These are phyloP conservation scores for Thereva nobilitata DNA, from an alignment of 2,888 invertebrate genomes.

Conservation along the genomic window DNA sequence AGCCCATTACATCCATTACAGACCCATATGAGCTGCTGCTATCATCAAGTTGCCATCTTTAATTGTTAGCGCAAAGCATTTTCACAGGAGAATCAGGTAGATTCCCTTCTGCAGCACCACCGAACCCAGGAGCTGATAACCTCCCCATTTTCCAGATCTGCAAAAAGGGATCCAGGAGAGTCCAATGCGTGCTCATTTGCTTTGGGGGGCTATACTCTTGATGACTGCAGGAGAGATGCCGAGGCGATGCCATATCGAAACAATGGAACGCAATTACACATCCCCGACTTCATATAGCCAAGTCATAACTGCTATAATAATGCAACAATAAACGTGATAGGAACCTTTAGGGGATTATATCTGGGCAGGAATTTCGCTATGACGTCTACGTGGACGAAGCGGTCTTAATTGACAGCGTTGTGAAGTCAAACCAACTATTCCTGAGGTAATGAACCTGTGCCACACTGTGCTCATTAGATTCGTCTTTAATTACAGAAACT, in stretches of 20 bases:
- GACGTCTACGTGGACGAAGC: conserved; percentile 10
- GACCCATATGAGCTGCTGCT: conserved; percentile 25
- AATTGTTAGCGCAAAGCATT: conserved; percentile 37
- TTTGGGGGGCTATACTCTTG: conserved; percentile 12
- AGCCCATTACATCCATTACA: conserved; percentile 38
- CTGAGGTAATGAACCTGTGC: conserved; percentile 25
- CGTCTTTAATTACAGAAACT: conserved; percentile 25
- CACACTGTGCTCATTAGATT: conserved; percentile 28
- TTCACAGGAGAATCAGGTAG: conserved; percentile 16
- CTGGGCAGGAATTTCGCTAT: conserved; percentile 12
- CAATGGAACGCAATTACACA: conserved; percentile 37
- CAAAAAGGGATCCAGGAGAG: conserved; percentile 8
- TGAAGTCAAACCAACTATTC: conserved; percentile 8
- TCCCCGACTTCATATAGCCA: conserved; percentile 20
- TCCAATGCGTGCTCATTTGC: conserved; percentile 24
- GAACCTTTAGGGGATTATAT: conserved; percentile 25
- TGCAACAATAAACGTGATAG: conserved; percentile 30
- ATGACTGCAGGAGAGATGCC: not conserved
- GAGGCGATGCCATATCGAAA: conserved; percentile 23
- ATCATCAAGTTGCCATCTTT: conserved; percentile 39
- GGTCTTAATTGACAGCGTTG: conserved; percentile 26
- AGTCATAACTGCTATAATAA: conserved; percentile 28
- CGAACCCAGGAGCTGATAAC: not conserved
- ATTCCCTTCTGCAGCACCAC: not conserved
- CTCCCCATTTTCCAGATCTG: not conserved